These are phyloP conservation scores for Palythoa heliodiscus DNA, from an alignment of 92 coral and sea anemone species.

Conservation along the genomic window DNA sequence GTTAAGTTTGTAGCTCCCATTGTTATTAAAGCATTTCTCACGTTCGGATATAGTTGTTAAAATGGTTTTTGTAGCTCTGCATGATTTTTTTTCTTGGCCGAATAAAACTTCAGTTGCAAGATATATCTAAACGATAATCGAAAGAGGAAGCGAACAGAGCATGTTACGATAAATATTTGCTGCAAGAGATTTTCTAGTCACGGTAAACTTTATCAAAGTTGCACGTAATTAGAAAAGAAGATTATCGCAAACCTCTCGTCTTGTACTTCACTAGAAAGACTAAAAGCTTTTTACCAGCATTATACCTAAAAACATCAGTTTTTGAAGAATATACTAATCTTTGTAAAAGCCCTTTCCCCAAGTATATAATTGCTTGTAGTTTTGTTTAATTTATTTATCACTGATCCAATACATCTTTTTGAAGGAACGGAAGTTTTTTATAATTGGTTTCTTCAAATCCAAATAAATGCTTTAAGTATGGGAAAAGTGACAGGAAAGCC, in stretches of 20 bases:
- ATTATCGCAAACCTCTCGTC: no score
- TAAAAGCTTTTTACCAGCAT: background rate
- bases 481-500: conserved; percentile 26
- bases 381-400: conserved; percentile 16
- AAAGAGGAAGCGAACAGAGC: background rate
- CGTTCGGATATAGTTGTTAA: background rate
- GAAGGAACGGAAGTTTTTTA: conserved; percentile 11
- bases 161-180: background rate
- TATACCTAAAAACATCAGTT: background rate
- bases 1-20: background rate
- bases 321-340: background rate
- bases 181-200: background rate
- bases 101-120: background rate
- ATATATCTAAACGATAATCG: background rate
- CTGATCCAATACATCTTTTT: background rate
- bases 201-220: background rate
- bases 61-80: background rate
- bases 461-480: conserved; percentile 36
- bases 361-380: background rate
- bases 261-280: background rate
- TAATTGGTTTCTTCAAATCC: conserved; percentile 37
- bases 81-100: background rate
- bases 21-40: background rate
- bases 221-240: background rate
- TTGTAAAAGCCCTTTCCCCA: background rate